Evolutionary conservation across 2,888 invertebrate species (phyloP).

Genomic region (Harpalus rubripes): DNA sequence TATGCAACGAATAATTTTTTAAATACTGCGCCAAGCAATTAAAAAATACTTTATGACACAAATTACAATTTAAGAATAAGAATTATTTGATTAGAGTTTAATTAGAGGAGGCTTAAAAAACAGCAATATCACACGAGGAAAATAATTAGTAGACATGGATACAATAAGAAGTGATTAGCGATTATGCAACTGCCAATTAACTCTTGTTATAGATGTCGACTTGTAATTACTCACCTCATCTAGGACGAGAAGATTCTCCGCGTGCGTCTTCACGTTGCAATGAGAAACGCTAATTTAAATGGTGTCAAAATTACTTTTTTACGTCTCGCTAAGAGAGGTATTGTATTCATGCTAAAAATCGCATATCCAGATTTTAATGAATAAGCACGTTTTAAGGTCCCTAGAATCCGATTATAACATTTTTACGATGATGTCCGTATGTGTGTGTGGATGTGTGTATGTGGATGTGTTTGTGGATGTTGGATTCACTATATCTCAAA

Average conservation of each 20-base stretch:
- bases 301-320: no score
- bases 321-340: no score
- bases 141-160: slow-evolving; percentile 22
- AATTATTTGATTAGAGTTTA: slow-evolving; percentile 36
- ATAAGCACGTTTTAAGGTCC: no score
- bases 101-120: slow-evolving; percentile 29
- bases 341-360: no score
- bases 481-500: no score
- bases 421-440: no score
- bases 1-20: slow-evolving; percentile 30
- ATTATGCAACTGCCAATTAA: slow-evolving; percentile 55
- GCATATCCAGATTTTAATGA: no score
- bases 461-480: no score
- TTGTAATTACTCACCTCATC: slow-evolving; percentile 29
- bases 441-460: no score
- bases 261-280: slow-evolving; percentile 3
- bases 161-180: slow-evolving; percentile 57
- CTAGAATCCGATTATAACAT: no score
- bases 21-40: background rate
- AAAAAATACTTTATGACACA: slow-evolving; percentile 29
- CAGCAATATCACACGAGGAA: slow-evolving; percentile 14
- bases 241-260: background rate
- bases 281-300: background rate
- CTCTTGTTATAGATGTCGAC: slow-evolving; percentile 52
- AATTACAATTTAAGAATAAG: slow-evolving; percentile 27